Base-by-base conservation (phyloP, 2,888 invertebrate species). In the Portevinia maculata region DNA sequence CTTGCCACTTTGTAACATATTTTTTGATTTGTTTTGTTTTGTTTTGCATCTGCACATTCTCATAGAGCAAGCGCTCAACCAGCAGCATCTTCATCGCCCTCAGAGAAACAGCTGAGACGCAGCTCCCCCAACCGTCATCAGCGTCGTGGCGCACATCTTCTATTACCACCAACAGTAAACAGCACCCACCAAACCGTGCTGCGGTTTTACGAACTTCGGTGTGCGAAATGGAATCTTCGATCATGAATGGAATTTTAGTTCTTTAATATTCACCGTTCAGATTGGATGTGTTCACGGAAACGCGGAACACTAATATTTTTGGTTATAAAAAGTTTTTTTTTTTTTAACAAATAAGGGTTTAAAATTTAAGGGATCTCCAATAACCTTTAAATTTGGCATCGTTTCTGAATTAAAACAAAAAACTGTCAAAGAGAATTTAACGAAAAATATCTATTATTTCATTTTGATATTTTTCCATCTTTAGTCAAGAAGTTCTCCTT, bases 191-290 rank as follows among this genome's bases (percentile, higher is more conserved):
- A 37, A 41, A 59, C 65, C 19, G 32, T 32, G 17, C 50, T 44
- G 65, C 48, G 53, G 41, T 50, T 24, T 13, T 37, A 7, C 17
- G n/a, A 62, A 50, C 44, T 11, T 21, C 13, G 13, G 32, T 71
- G 78, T 73, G 67, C 57, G 65, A 75, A 83, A 83, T 83, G 76
- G 76, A 83, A 83, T 83, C 83, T 83, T 71, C 65, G 78, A 67
- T 73, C 83, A 83, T 87, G 88, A 87, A 87, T 86, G 79, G 76
- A 87, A 87, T 85, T 87, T 89, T 89, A 89, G 89, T 89, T 88
- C 86, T 88, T 86, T 86, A 71, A 85, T 87, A 86, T 86, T 85
- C 88, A 85, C 85, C 86, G 86, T 86, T 81, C 86, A 86, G 87
- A 85, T 86, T 86, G 89, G 89, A 88, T 86, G 88, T 85, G 83